These are phyloP conservation scores for Thalpophila matura DNA, from an alignment of 2,888 invertebrate genomes.

Conservation along the genomic window DNA sequence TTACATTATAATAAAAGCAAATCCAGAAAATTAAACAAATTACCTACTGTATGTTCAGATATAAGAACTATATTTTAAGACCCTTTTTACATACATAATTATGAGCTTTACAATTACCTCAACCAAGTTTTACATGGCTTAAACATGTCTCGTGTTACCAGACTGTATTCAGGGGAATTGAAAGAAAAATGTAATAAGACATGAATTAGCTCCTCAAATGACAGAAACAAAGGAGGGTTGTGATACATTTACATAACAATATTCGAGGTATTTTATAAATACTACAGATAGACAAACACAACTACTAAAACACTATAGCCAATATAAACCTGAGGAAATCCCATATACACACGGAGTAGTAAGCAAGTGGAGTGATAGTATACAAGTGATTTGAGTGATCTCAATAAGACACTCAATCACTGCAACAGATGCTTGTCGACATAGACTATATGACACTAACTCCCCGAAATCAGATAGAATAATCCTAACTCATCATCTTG, in stretches of 20 bases:
- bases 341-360: neutral
- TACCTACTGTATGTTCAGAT: constrained; percentile 7
- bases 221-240: constrained; percentile 37
- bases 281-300: constrained; percentile 6
- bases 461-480: too few relatives aligned
- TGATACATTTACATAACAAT: neutral
- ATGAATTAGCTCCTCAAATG: constrained; percentile 22
- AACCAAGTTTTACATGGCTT: neutral
- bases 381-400: neutral
- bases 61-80: neutral
- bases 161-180: neutral
- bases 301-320: constrained; percentile 1
- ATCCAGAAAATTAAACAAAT: constrained; percentile 11
- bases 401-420: neutral
- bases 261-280: constrained; percentile 4
- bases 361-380: neutral
- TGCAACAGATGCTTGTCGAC: neutral
- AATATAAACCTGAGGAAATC: neutral
- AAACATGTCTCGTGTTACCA: neutral
- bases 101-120: neutral
- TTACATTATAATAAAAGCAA: constrained; percentile 13
- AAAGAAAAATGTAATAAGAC: neutral
- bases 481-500: too few relatives aligned
- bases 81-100: neutral
- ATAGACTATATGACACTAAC: neutral